phyloP scores from a whole-genome alignment of 2,797 vertebrate species.

The Adelosebastes latens region DNA sequence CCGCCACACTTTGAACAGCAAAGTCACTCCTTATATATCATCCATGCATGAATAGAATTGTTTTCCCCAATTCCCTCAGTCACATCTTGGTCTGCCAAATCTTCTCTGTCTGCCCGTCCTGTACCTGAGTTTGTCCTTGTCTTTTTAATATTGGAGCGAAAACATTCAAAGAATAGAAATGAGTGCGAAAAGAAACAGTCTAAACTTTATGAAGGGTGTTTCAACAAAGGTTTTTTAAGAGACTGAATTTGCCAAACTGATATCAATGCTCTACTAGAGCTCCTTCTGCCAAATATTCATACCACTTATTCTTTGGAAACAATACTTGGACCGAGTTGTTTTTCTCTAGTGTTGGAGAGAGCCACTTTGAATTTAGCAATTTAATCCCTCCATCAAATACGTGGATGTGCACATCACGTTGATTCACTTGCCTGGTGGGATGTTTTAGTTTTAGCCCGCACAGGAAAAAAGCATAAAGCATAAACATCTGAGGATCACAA shows the following conservation, averaged over 20 bases:
- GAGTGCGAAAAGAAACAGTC: neutral
- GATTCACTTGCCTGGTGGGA: neutral
- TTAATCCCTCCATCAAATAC: neutral
- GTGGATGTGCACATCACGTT: neutral
- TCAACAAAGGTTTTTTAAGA: neutral
- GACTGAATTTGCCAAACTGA: neutral
- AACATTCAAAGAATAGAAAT: slow-evolving; percentile 28
- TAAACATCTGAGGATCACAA: neutral
- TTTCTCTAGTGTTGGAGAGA: neutral
- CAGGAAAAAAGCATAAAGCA: neutral
- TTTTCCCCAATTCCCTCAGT: slow-evolving; percentile 15
- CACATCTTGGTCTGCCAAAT: slow-evolving; percentile 7
- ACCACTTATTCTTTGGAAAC: neutral
- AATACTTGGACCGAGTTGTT: neutral
- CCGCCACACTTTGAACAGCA: slow-evolving; percentile 44
- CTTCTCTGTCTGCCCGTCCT: slow-evolving; percentile 14
- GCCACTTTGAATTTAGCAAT: neutral
- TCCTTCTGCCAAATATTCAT: neutral
- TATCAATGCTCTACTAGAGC: neutral
- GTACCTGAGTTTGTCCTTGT: slow-evolving; percentile 46
- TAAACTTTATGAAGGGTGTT: neutral
- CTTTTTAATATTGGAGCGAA: slow-evolving; percentile 5
- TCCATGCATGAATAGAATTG: slow-evolving; percentile 15
- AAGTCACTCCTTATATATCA: slow-evolving; percentile 45
- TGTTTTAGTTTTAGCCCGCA: neutral